Evolutionary conservation across 2,113 vertebrate genomes (phyloP).

Genomic region (Balaeniceps rex): DNA sequence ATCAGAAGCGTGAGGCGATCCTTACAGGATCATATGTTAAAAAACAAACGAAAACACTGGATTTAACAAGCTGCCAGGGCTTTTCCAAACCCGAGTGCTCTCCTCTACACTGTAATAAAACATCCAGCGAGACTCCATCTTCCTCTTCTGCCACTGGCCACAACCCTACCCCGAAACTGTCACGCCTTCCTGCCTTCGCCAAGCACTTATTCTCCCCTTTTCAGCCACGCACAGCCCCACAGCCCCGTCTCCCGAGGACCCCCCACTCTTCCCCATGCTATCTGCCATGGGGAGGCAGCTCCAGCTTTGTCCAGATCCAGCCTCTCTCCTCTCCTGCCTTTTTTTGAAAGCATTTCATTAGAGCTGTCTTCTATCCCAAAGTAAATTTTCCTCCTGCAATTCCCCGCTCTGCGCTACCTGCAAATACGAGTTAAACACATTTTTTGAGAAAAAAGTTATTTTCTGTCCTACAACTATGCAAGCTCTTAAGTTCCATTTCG

Average conservation of each 20-base stretch:
- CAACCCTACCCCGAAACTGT: background rate
- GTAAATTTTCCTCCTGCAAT: background rate
- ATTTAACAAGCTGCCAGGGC: background rate
- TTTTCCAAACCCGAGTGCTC: background rate
- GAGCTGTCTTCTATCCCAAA: background rate
- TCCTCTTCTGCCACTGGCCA: background rate
- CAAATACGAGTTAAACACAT: background rate
- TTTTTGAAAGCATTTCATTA: background rate
- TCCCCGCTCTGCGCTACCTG: background rate
- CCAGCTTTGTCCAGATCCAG: background rate
- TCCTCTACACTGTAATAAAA: background rate
- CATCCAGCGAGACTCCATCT: background rate
- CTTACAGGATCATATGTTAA: background rate
- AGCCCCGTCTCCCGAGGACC: accelerated
- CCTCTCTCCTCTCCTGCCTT: background rate
- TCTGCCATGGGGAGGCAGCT: no score
- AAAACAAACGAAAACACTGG: background rate
- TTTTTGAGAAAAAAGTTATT: background rate
- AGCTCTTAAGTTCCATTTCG: background rate
- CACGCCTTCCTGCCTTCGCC: background rate
- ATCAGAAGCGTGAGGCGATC: background rate
- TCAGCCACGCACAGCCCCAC: background rate
- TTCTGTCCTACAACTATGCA: background rate
- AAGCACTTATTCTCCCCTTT: background rate
- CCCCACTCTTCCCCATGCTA: background rate